Conservation (phyloP, 2,113 vertebrate genomes). For the Catharus bicknelli region DNA sequence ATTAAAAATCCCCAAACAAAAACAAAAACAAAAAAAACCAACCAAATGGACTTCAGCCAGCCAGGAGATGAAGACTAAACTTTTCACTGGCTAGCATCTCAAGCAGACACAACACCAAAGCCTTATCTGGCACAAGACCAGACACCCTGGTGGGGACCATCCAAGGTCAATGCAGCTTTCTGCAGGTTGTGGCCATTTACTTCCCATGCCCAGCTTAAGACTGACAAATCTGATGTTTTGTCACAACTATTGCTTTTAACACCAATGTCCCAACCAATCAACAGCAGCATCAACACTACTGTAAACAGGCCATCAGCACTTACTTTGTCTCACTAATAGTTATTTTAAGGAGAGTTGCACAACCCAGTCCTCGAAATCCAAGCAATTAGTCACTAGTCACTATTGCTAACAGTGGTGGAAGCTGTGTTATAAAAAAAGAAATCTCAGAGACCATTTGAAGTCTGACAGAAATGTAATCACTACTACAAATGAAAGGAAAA, state of each 20-base stretch:
- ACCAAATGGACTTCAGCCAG: not conserved
- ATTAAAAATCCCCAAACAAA: not conserved
- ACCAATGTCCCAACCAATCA: not conserved
- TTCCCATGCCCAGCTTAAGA: not conserved
- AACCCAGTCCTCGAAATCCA: not conserved
- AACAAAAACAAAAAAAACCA: not conserved
- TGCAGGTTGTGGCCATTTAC: not conserved
- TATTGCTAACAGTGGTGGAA: not conserved
- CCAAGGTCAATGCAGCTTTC: not conserved
- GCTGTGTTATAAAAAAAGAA: not conserved
- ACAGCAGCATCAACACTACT: rapidly evolving
- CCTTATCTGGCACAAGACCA: not conserved
- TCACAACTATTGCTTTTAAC: not conserved
- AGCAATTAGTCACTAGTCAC: not conserved
- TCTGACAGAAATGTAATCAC: not conserved
- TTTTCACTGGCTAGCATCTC: not conserved
- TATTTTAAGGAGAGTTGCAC: not conserved
- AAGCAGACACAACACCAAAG: not conserved
- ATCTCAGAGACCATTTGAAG: not conserved
- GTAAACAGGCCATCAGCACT: not conserved
- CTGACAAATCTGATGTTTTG: not conserved
- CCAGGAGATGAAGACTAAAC: not conserved
- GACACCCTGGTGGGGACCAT: not conserved
- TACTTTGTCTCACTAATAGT: not conserved
- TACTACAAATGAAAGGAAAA: not conserved